Evolutionary conservation across 2,888 invertebrate species (phyloP).

Genomic region (Saturnia pavonia): DNA sequence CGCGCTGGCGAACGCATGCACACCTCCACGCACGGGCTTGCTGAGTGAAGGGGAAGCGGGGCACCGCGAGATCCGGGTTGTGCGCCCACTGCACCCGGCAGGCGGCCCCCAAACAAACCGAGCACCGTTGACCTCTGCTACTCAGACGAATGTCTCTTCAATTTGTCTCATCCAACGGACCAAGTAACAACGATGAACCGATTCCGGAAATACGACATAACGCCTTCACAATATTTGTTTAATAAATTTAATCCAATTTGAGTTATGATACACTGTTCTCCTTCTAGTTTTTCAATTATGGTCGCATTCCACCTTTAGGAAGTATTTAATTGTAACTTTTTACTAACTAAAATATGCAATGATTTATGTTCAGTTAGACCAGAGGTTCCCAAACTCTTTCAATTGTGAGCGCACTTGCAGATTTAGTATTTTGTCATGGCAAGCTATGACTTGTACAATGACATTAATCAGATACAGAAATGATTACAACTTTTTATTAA

Average conservation of each 20-base stretch:
- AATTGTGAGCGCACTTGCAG: too few species aligned
- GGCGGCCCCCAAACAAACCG: conserved; percentile 68
- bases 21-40: conserved; percentile 68
- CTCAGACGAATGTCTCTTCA: conserved; percentile 48
- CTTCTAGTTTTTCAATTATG: neutral
- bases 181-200: conserved; percentile 10
- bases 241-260: neutral
- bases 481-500: too few species aligned
- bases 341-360: neutral
- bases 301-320: neutral
- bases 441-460: too few species aligned
- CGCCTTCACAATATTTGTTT: conserved; percentile 6
- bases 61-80: conserved; percentile 78
- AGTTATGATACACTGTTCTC: neutral
- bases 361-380: neutral
- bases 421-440: too few species aligned
- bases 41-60: conserved; percentile 80
- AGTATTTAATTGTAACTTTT: neutral
- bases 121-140: conserved; percentile 64
- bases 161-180: conserved; percentile 34
- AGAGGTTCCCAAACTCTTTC: too few species aligned
- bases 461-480: too few species aligned
- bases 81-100: conserved; percentile 73
- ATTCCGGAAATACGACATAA: conserved; percentile 19
- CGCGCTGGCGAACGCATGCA: conserved; percentile 42